Evolutionary conservation across 2,113 vertebrate genomes (phyloP), one percentile per base, ranked within the genome.

Genomic region (Plestiodon gilberti): DNA sequence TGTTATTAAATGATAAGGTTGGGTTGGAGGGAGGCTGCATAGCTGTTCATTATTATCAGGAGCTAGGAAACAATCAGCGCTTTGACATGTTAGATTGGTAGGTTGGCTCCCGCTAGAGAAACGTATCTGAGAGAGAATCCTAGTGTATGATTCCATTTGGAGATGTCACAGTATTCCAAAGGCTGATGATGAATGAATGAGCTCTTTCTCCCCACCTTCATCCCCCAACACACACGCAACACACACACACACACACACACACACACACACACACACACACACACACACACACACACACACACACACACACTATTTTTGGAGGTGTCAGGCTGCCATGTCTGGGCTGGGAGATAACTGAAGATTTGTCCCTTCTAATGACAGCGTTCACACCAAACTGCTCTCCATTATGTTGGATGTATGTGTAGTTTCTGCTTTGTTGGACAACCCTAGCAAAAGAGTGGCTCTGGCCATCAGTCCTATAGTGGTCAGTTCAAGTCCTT

Each of bases 141-240:
- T 76, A 30, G 86, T 90, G 83, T 88, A 78, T 1, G 43, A 38
- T 83, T 85, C 75, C 74, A 59, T 90, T 82, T 67, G 35, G 83
- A 90, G 84, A 9, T 78, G 92, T 79, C 69, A 48, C 84, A 38
- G n/a, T 71, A 67, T 48, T 89, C 94, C 78, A 85, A 59, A 35
- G 20, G 88, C 85, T 93, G 79, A 73, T 94, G 93, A 90, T 94
- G 94, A 95, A 90, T 94, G 94, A 95, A 95, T 93, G 90, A 89
- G 52, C 65, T 28, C 70, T 86, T 74, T 75, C 43, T 64, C n/a
- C 20, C 30, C 17, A 52, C n/a, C 7, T 64, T 17, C 43, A 75
- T 23, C 52, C 52, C 14, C 3, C 35, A 67, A 38, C n/a, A 55
- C 25, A 52, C 9, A 69, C 22, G 65, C 92, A 94, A 52, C 9